Evolutionary conservation across 2,888 invertebrate species (phyloP), one percentile per base, ranked within the genome.

Genomic region (Rhogogaster chlorosoma): DNA sequence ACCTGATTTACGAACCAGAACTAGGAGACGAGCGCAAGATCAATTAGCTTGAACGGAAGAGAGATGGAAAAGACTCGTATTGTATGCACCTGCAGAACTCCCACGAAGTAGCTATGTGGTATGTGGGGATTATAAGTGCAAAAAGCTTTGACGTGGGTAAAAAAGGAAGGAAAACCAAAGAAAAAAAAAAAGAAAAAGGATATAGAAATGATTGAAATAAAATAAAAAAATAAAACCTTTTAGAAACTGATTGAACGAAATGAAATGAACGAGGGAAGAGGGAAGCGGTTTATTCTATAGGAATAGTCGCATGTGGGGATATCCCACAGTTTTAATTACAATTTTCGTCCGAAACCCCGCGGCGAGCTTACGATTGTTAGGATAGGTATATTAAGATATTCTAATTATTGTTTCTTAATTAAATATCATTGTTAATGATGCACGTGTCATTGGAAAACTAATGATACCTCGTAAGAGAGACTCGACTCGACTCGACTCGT

Each of bases 381-480:
- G 49, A 9, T 2, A 78, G 32, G 67, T 78, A 78, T 84, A 84
- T 84, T 84, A 82, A 84, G 84, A 84, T 84, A 84, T 84, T 84
- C n/a, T 84, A 84, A 84, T 84, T 84, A 84, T 84, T 84, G 70
- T 84, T 84, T 82, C 84, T 64, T 89, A 89, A 89, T 89, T 89
- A 89, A 89, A 89, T 89, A 89, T 89, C 89, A 88, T 86, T 89
- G 87, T 86, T 89, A 89, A 89, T 89, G 89, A 88, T 86, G 86
- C 86, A 84, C 87, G 88, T 87, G 88, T 89, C 88, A 87, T 80
- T 85, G 87, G 87, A 61, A 89, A 89, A 89, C 88, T 89, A 89
- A 89, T 89, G 89, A 82, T 84, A 84, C 83, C 67, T n/a, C 32
- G 36, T 32, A 29, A 36, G 18, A 77, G 15, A 57, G 26, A 49